Evolutionary conservation across 2,797 vertebrate genomes (phyloP).

Genomic region (Microctenopoma steveboyesi): DNA sequence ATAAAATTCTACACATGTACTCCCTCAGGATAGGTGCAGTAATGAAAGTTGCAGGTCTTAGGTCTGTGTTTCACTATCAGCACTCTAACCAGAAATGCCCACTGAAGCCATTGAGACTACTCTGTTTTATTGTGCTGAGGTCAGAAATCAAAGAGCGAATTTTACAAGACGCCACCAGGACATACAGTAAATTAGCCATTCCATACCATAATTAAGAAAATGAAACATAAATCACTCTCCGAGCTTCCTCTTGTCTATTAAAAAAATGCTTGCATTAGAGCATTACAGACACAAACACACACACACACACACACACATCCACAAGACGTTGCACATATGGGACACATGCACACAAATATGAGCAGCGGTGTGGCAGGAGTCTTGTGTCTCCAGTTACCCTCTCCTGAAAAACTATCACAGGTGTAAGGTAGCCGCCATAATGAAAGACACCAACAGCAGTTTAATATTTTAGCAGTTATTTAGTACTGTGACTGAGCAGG

Average conservation of each 20-base stretch:
- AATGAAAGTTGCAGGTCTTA: conserved; percentile 51
- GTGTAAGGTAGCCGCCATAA: conserved; percentile 75
- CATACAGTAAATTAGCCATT: conserved; percentile 17
- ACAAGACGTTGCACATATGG: conserved; percentile 2
- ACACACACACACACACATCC: conserved; percentile 15
- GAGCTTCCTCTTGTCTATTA: conserved; percentile 2
- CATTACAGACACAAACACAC: conserved; percentile 9
- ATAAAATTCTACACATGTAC: conserved; percentile 32
- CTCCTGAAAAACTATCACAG: conserved; percentile 77
- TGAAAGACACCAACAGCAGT: conserved; percentile 65
- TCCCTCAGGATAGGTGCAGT: conserved; percentile 29
- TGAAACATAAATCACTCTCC: conserved; percentile 18
- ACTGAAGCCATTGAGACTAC: conserved; percentile 21
- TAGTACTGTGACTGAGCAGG: conserved; percentile 36
- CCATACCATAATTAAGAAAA: conserved; percentile 17
- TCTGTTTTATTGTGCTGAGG: conserved; percentile 13
- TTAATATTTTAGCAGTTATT: conserved; percentile 80
- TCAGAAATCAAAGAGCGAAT: conserved; percentile 36
- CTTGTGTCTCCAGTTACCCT: conserved; percentile 75
- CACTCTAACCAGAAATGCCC: conserved; percentile 36
- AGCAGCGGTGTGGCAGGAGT: conserved; percentile 36
- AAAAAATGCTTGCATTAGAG: conserved; percentile 40
- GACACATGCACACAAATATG: conserved; percentile 11
- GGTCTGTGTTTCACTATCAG: conserved; percentile 18
- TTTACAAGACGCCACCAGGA: conserved; percentile 25